phyloP scores from a whole-genome alignment of 2,113 vertebrate species.

The Brachypodius melanocephalos region DNA sequence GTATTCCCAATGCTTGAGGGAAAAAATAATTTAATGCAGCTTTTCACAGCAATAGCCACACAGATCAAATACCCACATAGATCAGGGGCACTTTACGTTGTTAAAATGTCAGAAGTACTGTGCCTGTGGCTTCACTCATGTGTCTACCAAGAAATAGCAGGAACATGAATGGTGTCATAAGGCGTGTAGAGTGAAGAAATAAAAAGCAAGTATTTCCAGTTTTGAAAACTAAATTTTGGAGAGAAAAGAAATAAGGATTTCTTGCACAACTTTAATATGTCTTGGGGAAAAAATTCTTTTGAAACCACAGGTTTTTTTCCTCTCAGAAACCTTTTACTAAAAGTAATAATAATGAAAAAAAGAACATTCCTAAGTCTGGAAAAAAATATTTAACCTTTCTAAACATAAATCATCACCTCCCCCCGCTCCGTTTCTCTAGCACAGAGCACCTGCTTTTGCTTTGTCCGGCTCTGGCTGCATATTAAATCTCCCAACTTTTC shows the following conservation, averaged over 20 bases:
- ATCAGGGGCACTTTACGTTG: background rate
- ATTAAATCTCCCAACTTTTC: conserved; percentile 18
- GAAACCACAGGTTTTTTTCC: conserved; percentile 32
- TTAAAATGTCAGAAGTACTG: background rate
- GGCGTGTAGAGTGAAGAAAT: background rate
- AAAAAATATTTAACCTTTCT: conserved; percentile 24
- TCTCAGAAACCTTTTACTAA: conserved; percentile 17
- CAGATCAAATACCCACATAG: background rate
- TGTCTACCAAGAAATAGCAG: background rate
- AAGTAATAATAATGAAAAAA: background rate
- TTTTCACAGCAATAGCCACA: background rate
- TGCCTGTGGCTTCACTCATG: background rate
- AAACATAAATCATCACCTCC: conserved; percentile 41
- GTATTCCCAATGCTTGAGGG: background rate
- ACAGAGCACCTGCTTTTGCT: conserved; percentile 46
- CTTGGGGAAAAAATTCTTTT: conserved; percentile 26
- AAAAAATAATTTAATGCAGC: background rate
- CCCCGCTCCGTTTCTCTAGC: background rate
- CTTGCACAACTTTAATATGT: conserved; percentile 11
- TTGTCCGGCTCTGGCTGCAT: background rate
- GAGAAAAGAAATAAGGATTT: background rate
- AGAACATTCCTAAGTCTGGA: conserved; percentile 37
- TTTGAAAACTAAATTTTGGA: background rate
- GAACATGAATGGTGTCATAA: background rate
- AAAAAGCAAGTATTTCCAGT: background rate